Conservation (phyloP, 2,797 vertebrate species). For the Antennarius maculatus region DNA sequence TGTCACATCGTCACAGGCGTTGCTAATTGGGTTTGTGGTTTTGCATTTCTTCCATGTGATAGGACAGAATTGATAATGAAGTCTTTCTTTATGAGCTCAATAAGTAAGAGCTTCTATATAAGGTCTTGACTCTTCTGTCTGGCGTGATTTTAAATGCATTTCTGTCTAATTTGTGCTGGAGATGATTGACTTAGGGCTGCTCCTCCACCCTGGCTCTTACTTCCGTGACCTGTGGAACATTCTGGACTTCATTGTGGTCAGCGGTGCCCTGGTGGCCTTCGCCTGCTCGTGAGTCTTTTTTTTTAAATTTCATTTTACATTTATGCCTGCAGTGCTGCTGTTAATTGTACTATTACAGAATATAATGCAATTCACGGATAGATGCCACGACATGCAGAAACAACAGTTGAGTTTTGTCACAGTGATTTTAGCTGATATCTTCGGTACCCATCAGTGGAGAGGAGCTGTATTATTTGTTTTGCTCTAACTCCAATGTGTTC, state of each 20-base stretch:
- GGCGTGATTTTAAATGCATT: too few species aligned
- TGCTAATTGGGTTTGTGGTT: conserved; percentile 25
- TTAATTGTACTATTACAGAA: not conserved
- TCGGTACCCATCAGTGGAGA: not conserved
- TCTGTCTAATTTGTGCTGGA: conserved; percentile 47
- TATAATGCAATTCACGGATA: not conserved
- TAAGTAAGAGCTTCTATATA: too few species aligned
- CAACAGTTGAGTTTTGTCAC: not conserved
- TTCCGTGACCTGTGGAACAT: conserved; percentile 99
- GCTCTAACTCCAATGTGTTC: conserved; percentile 6
- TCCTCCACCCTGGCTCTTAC: conserved; percentile 96
- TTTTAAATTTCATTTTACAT: too few species aligned
- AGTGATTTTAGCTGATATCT: conserved; percentile 19
- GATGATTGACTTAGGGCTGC: conserved; percentile 97
- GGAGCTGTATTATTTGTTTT: not conserved
- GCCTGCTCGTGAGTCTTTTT: conserved; percentile 94
- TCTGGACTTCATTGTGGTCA: conserved; percentile 99
- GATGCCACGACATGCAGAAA: not conserved
- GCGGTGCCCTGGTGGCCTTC: conserved; percentile 97
- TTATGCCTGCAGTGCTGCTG: not conserved
- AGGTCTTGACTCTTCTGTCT: too few species aligned
- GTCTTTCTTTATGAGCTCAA: not conserved
- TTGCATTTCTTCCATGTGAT: conserved; percentile 6
- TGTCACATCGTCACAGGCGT: conserved; percentile 11
- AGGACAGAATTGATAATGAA: conserved; percentile 14